Evolutionary conservation across 2,113 vertebrate species (phyloP), one percentile per base, ranked within the genome.

Genomic region (Stercorarius parasiticus): DNA sequence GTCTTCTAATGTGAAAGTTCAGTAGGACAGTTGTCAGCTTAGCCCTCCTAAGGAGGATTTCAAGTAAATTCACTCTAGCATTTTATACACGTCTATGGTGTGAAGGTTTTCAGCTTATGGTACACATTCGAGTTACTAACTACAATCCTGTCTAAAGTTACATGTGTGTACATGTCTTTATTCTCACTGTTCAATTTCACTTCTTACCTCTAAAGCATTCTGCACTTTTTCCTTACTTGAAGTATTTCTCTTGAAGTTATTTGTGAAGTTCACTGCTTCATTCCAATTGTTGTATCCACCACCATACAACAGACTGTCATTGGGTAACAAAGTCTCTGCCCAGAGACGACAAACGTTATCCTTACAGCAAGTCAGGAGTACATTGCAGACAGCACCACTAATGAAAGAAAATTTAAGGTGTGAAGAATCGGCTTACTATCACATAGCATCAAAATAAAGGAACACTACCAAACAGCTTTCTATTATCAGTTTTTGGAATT

Each of bases 341-440:
- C 99, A 99, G 49, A 99, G 98, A 40, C 99, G 99, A 97, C 99
- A 99, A 64, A 99, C 99, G 32, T 98, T 99, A 98, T 99, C 99
- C 96, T 99, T 99, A 97, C 99, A 99, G 98, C 99, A 99, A 91
- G 99, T 99, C 96, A 99, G 98, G 55, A 99, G 97, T 62, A 99
- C 99, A 81, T 99, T 99, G 97, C 99, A 99, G 73, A 99, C 99
- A 61, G 98, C 98, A 91, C 99, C 98, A 91, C 99, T 99, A 98
- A 65, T 86, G 69, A 96, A 95, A 96, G 74, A 95, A 81, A 90
- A 90, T 71, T 65, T 53, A 81, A 22, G 50, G 50, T 50, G 30
- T 92, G 53, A 91, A 91, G 38, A 95, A 89, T 18, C 10, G 69
- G 56, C 49, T 90, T 73, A 62, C 7, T 76, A 30, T 67, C 56